Percentiles rank a stretch among this genome's conserved stretches.
phyloP scores from a whole-genome alignment of 2,797 vertebrate species.

The Nothura maculosa region DNA sequence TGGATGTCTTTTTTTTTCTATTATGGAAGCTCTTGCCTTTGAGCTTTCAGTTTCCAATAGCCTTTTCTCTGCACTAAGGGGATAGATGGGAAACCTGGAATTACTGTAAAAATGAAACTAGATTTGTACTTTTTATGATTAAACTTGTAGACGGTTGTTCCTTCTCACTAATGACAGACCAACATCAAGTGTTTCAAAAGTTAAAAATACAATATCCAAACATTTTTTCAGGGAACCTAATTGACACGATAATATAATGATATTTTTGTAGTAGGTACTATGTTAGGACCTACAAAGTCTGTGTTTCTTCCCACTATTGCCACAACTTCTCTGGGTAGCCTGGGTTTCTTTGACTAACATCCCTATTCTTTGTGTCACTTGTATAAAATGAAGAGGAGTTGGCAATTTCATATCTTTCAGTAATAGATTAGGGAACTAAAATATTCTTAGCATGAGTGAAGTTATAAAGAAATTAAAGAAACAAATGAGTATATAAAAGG shows the following conservation, averaged over 20 bases:
- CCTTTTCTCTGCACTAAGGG: background rate
- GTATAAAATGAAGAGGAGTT: too few relatives aligned
- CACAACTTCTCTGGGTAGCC: background rate
- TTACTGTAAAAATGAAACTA: background rate
- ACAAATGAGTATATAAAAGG: constrained; percentile 2
- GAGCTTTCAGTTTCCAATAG: background rate
- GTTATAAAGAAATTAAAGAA: background rate
- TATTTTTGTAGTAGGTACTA: fast-evolving
- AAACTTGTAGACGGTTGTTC: background rate
- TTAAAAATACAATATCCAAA: too few relatives aligned
- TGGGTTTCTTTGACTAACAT: background rate
- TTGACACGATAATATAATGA: background rate
- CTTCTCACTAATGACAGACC: background rate
- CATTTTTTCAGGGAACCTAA: background rate
- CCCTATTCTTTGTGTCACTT: background rate
- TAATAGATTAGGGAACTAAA: background rate
- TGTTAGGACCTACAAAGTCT: background rate
- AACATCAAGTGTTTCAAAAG: background rate
- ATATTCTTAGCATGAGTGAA: background rate
- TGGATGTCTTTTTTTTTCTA: background rate
- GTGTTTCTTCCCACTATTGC: background rate
- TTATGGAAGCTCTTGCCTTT: background rate
- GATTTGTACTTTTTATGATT: background rate
- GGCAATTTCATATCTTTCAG: background rate
- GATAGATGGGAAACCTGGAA: background rate